Evolutionary conservation across 2,113 vertebrate genomes (phyloP), one percentile per base, ranked within the genome.

Genomic region (Malurus melanocephalus): DNA sequence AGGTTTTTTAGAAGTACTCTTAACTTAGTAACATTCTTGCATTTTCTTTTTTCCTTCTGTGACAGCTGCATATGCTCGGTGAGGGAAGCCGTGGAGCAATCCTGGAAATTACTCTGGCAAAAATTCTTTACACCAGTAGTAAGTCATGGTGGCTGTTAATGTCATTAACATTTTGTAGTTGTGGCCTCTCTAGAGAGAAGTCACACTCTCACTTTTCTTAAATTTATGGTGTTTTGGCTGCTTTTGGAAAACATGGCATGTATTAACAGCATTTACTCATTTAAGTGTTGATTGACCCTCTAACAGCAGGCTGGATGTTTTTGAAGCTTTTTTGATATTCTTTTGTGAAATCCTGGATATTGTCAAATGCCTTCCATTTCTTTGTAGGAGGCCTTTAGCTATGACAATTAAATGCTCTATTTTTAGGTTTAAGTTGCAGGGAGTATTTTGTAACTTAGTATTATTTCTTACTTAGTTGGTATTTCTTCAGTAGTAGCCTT

Each of bases 51-150:
- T 46, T 20, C 15, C 38, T 75, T 71, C 76, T 77, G 35, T 84
- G 43, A 45, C 90, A 99, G 99, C 97, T 99, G 56, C 99, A 99
- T 85, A 99, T 99, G 99, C 94, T 99, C 56, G 98, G 98, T 27
- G 98, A 98, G 38, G 98, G 99, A 80, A 98, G 97, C 91, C 98
- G 99, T 91, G 99, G 99, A 23, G 98, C 98, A 6, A 49, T 96
- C 2, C 96, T 99, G 73, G 99, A 99, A 96, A 99, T 99, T 93
- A 98, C 98, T 33, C 96, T 99, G 64, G 96, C 99, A 2, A 99
- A 99, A 97, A 79, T 99, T 52, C 97, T 98, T 60, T 98, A 98
- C 56, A 90, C 95, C 22, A 98, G 96, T 88, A 97, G 99, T 99
- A 95, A 98, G 99, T 98, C 77, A 33, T 49, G 53, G 88, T 57